Evolutionary conservation across 2,888 invertebrate species (phyloP).

Genomic region (Phortica magna): DNA sequence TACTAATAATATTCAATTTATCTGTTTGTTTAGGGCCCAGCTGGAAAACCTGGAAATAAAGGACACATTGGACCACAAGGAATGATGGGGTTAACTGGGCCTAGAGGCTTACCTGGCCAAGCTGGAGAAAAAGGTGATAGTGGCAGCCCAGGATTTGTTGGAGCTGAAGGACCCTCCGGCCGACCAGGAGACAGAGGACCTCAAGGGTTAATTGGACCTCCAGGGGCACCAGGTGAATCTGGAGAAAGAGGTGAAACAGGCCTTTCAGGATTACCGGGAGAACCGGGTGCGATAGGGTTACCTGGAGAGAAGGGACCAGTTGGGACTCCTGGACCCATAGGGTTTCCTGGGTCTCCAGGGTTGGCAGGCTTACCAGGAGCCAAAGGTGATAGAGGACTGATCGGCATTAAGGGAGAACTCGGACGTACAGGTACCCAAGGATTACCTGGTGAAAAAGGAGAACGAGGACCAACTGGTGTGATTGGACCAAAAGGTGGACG

Average conservation of each 20-base stretch:
- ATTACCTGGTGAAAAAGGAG: conserved; percentile 80
- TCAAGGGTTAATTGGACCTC: conserved; percentile 86
- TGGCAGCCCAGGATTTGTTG: conserved; percentile 83
- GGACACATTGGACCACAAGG: conserved; percentile 88
- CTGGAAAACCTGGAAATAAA: conserved; percentile 85
- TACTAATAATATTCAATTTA: background rate
- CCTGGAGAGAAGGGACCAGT: conserved; percentile 86
- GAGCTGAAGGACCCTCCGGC: conserved; percentile 86
- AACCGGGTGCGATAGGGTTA: conserved; percentile 85
- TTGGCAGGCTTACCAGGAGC: conserved; percentile 84
- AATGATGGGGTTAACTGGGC: conserved; percentile 88
- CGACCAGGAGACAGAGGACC: conserved; percentile 87
- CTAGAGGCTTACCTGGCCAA: conserved; percentile 83
- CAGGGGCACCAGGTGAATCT: conserved; percentile 89
- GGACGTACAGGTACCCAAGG: conserved; percentile 83
- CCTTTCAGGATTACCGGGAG: conserved; percentile 84
- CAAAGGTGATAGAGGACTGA: conserved; percentile 86
- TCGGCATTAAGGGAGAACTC: conserved; percentile 86
- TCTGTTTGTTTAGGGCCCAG: conserved; percentile 76
- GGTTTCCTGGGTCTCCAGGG: conserved; percentile 84
- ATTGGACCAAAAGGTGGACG: conserved; percentile 86
- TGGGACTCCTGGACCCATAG: conserved; percentile 85
- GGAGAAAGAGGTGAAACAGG: conserved; percentile 90
- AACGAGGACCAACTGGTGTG: conserved; percentile 80
- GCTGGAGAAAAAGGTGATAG: conserved; percentile 83